Percentiles rank a stretch among this genome's conserved stretches.
phyloP scores from a whole-genome alignment of 2,113 vertebrate genomes.

The Dromaius novaehollandiae region DNA sequence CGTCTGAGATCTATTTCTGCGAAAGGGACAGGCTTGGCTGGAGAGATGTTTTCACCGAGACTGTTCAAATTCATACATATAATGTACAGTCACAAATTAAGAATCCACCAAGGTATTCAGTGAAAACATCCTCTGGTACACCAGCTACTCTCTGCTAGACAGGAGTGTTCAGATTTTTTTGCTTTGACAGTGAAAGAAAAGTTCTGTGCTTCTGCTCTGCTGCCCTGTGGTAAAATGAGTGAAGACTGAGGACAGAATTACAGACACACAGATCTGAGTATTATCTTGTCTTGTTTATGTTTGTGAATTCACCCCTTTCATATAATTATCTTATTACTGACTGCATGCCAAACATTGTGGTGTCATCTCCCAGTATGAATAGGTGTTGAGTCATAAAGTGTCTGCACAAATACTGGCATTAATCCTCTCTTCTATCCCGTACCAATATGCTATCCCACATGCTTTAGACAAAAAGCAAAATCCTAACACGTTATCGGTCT shows the following conservation, averaged over 20 bases:
- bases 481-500: not conserved
- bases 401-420: not conserved
- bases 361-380: not conserved
- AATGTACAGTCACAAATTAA: not conserved
- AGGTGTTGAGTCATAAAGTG: not conserved
- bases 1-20: not conserved
- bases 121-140: not conserved
- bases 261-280: not conserved
- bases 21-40: not conserved
- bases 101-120: fast-evolving
- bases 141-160: not conserved
- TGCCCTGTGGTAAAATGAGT: not conserved
- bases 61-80: not conserved
- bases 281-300: not conserved
- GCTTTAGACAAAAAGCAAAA: not conserved
- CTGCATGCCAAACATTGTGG: not conserved
- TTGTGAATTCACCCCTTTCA: not conserved
- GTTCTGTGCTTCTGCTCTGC: not conserved
- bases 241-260: not conserved
- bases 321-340: not conserved
- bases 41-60: not conserved
- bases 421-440: not conserved
- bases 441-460: fast-evolving
- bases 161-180: not conserved
- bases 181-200: not conserved